Conservation (phyloP, 2,797 vertebrate genomes). For the Podargus strigoides region DNA sequence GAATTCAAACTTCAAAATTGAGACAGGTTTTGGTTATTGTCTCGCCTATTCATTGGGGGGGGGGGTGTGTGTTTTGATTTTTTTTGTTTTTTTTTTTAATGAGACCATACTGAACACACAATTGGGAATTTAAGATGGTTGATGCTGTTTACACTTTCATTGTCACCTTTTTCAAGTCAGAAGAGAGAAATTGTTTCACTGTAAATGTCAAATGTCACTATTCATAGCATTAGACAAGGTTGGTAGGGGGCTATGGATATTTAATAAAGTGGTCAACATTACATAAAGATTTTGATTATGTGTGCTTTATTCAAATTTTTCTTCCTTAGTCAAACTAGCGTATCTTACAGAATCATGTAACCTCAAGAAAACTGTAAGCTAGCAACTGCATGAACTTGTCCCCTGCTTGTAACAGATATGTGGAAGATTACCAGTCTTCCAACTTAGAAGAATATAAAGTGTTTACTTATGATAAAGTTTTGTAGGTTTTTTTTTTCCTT, state of each 20-base stretch:
- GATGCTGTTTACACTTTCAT: background rate
- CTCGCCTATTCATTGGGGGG: background rate
- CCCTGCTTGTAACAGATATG: background rate
- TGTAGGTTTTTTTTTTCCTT: background rate
- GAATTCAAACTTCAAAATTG: background rate
- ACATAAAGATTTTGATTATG: background rate
- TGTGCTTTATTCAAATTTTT: background rate
- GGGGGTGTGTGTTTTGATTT: background rate
- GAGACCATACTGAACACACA: background rate
- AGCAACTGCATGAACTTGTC: background rate
- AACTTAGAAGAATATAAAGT: background rate
- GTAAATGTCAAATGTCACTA: background rate
- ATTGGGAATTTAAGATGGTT: background rate
- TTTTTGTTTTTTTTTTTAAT: background rate
- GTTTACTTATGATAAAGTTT: background rate
- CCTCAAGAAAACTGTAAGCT: background rate
- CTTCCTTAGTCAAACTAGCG: background rate
- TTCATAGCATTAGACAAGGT: background rate
- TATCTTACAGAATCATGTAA: background rate
- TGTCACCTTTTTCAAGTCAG: background rate
- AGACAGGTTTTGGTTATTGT: background rate
- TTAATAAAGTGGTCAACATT: background rate
- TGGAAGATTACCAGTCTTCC: background rate
- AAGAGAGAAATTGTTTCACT: background rate
- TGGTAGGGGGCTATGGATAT: background rate